Percentiles rank a stretch among this genome's conserved stretches.
Evolutionary conservation across 2,113 vertebrate species (phyloP).

Genomic region (Canis aureus): DNA sequence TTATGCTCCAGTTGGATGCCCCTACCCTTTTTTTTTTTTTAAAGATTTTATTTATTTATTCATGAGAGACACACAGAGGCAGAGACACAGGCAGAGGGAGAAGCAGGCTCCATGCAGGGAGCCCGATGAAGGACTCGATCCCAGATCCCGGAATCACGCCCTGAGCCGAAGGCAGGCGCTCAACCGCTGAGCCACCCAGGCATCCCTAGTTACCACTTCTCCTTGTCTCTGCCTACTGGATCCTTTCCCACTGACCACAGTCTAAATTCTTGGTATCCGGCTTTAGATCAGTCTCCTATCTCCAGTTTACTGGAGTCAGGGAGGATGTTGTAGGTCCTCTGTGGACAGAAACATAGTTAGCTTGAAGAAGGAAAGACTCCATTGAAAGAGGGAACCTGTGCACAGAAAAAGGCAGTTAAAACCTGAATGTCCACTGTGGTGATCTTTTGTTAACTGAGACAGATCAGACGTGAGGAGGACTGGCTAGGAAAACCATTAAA

Average conservation of each 20-base stretch:
- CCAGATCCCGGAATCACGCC: too few species aligned
- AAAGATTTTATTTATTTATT: too few species aligned
- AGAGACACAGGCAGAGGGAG: too few species aligned
- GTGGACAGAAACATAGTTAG: background rate
- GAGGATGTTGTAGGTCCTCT: background rate
- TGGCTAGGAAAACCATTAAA: background rate
- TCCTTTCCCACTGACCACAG: background rate
- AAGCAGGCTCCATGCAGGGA: too few species aligned
- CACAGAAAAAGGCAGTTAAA: background rate
- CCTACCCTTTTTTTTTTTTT: too few species aligned
- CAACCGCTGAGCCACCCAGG: too few species aligned
- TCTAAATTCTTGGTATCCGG: background rate
- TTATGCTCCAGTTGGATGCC: background rate
- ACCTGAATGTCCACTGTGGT: background rate
- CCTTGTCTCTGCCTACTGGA: background rate
- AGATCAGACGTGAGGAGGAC: background rate
- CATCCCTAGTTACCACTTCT: background rate
- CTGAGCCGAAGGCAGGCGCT: too few species aligned
- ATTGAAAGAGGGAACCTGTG: background rate
- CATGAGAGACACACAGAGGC: too few species aligned
- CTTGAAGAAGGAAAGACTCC: background rate
- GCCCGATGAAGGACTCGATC: too few species aligned
- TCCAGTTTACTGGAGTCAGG: background rate
- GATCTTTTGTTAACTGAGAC: background rate
- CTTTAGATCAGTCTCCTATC: background rate